Evolutionary conservation across 1,140 invertebrate genomes (phyloP).

Genomic region (Plodia interpunctella): DNA sequence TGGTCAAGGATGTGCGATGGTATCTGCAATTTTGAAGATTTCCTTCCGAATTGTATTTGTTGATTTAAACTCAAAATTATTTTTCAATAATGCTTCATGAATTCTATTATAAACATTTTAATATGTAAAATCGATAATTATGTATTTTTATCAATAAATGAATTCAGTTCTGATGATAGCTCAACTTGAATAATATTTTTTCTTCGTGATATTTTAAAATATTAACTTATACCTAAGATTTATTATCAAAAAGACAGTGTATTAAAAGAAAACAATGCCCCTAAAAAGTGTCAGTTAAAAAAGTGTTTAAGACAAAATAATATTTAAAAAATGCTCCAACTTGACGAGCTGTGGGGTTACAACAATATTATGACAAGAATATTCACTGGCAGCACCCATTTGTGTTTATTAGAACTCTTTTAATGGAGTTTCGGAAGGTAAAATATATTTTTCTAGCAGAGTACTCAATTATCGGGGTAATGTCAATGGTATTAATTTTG

Average conservation of each 20-base stretch:
- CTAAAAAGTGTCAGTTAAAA: not conserved
- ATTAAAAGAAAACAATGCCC: not conserved
- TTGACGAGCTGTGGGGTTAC: conserved; percentile 24
- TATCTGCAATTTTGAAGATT: conserved; percentile 12
- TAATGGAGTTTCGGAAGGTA: not conserved
- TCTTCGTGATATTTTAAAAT: no score
- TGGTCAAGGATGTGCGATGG: conserved; percentile 10
- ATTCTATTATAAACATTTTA: no score
- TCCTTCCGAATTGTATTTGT: not conserved
- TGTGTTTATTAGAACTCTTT: conserved; percentile 13
- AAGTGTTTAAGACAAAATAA: not conserved
- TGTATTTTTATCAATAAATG: no score
- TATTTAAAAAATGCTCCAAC: not conserved
- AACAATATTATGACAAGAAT: conserved; percentile 58
- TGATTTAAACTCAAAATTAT: no score
- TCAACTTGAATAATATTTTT: no score
- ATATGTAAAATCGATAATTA: no score
- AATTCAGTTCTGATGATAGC: no score
- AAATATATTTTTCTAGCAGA: not conserved
- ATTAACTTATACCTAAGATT: no score
- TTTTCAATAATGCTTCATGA: no score
- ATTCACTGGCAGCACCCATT: conserved; percentile 50
- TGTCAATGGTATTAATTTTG: no score
- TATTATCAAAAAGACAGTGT: no score
- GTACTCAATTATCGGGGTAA: no score